Evolutionary conservation across 23 tunicate species (phyloP).

Genomic region (Corella eumyota): DNA sequence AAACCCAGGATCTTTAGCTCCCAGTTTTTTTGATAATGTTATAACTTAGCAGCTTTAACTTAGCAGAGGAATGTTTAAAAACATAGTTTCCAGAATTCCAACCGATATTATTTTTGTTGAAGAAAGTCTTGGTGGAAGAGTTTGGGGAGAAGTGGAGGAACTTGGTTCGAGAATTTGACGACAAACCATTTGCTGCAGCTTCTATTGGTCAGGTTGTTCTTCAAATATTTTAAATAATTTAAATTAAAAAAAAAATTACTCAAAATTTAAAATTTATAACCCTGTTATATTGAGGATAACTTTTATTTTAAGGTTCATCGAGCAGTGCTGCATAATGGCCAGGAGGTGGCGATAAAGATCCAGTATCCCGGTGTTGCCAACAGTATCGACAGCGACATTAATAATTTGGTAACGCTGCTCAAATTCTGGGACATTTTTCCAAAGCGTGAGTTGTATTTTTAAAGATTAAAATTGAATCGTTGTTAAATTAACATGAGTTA

Average conservation of each 20-base stretch:
- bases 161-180: slow-evolving; percentile 65
- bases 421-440: slow-evolving; percentile 85
- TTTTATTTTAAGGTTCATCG: slow-evolving; percentile 99
- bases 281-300: too few species aligned
- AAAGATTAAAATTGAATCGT: too few species aligned
- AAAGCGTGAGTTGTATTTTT: slow-evolving; percentile 51
- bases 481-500: too few species aligned
- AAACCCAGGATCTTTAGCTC: too few species aligned
- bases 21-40: too few species aligned
- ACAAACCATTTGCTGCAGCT: slow-evolving; percentile 98
- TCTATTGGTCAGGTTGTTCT: slow-evolving; percentile 85
- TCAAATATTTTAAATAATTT: neutral
- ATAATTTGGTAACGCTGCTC: slow-evolving; percentile 81
- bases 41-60: too few species aligned
- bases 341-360: slow-evolving; percentile 91
- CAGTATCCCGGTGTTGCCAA: slow-evolving; percentile 99
- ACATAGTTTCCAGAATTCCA: too few species aligned
- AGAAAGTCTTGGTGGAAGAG: slow-evolving; percentile 85
- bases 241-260: too few species aligned
- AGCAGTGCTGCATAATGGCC: slow-evolving; percentile 71
- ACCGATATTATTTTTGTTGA: too few species aligned
- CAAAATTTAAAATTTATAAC: too few species aligned
- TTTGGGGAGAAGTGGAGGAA: slow-evolving; percentile 81
- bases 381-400: slow-evolving; percentile 89
- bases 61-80: too few species aligned